Evolutionary conservation across 2,888 invertebrate genomes (phyloP), one percentile per base, ranked within the genome.

Genomic region (Leucoptera coffeella): DNA sequence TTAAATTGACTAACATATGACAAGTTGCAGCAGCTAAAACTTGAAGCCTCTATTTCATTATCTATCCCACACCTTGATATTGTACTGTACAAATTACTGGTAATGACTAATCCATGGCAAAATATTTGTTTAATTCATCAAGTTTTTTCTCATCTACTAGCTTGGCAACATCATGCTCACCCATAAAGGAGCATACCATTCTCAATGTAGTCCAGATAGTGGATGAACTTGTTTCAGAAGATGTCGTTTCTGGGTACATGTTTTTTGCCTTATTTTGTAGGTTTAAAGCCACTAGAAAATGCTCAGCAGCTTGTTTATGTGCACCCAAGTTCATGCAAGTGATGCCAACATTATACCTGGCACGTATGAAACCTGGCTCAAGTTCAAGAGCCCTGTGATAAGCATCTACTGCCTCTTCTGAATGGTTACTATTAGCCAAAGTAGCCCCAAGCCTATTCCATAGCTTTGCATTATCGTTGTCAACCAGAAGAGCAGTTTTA

Each of bases 371-470:
- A 2, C 96, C 96, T 4, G 99, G 99, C 32, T 90, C 85, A 26
- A 96, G 67, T 46, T 86, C 80, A 26, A 99, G 69, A 19, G 97
- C 95, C 43, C 81, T 79, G 47, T 91, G 86, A 53, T 99, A 99
- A 1, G 97, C 96, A 36, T 91, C 86, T 5, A 99, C 89, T 4
- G 99, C 96, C 67, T 97, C 93, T 44, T 94, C 95, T 17, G 95
- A 89, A 35, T 84, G 80, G 27, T 87, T 87, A 35, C 95, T 92
- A 55, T 99, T 99, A 9, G 99, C 99, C 41, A 96, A 62, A 23
- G 96, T 94, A 15, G 99, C 99, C 27, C 99, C 99, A 15, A 99
- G 73, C 40, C 94, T 83, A 58, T 99, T 99, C 97, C 97, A 99
- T 27, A 95, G 56, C 45, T 91, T 81, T 4, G 94, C 86, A 75